Evolutionary conservation across 1,140 invertebrate species (phyloP), one percentile per base, ranked within the genome.

Genomic region (Hermatobates lingyangjiaoensis): DNA sequence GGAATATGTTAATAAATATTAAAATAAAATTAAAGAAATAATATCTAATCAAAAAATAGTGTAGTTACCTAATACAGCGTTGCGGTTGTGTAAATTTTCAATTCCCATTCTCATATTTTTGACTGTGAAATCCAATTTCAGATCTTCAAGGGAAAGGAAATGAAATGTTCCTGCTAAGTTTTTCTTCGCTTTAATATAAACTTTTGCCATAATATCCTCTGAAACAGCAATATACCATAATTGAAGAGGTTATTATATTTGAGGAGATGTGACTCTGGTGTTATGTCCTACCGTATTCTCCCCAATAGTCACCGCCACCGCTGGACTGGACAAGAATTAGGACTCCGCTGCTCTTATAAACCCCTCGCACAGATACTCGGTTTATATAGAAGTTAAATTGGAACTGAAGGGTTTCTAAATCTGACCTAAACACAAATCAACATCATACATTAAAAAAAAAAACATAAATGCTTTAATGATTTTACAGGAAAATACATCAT

Each of bases 231-330:
- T n/a, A n/a, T 38, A 38, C n/a, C 10, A 38, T 23, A 47, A 25
- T 14, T 51, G 24, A 48, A 23, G n/a, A n/a, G n/a, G n/a, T n/a
- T n/a, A n/a, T n/a, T n/a, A n/a, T n/a, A n/a, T n/a, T n/a, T n/a
- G n/a, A n/a, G n/a, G n/a, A n/a, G n/a, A n/a, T n/a, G n/a, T n/a
- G n/a, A 44, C 5, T 52, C 25, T 21, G 18, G 3, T 45, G 27
- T 3, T 20, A 53, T 52, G 28, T 58, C 63, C 64, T 62, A 86
- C 83, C 79, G 62, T 87, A 87, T 70, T 85, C 80, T 28, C 83
- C 83, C 83, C 83, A 87, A 63, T 86, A 87, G 63, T 87, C 81
- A 2, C 83, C 83, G 49, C 80, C 79, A 2, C 83, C 83, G 10
- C 80, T 81, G 15, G 83, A 83, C 58, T 81, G 76, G 0, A 87